Conservation (phyloP, 1,140 invertebrate genomes). For the Globodera ellingtonae region DNA sequence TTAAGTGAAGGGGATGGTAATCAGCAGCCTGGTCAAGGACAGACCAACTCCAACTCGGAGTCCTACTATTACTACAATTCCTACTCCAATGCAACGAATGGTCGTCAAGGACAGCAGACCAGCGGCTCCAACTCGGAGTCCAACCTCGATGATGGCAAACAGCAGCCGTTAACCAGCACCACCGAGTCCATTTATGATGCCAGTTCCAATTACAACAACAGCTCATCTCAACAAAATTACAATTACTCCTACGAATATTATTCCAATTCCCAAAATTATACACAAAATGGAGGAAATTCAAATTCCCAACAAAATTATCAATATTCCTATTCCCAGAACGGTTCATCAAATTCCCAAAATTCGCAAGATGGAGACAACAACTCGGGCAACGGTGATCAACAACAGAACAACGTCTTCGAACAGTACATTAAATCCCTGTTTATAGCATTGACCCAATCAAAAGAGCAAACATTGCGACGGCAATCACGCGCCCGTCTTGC, state of each 20-base stretch:
- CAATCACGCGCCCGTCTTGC: constrained; percentile 16
- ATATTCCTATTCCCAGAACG: too few relatives aligned
- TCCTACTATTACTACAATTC: too few relatives aligned
- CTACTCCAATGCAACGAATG: too few relatives aligned
- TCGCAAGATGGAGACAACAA: too few relatives aligned
- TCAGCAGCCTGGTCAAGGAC: not conserved
- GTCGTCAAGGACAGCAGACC: too few relatives aligned
- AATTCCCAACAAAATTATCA: not conserved
- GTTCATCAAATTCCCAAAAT: too few relatives aligned
- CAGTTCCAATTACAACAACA: too few relatives aligned
- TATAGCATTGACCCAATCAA: not conserved
- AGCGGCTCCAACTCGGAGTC: too few relatives aligned
- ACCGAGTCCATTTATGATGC: too few relatives aligned
- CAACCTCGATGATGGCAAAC: too few relatives aligned
- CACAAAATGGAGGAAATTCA: not conserved
- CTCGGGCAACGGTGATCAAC: not conserved
- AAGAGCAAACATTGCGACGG: not conserved
- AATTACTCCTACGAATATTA: not conserved
- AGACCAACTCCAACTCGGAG: not conserved
- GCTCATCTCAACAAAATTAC: not conserved
- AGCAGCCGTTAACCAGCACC: too few relatives aligned
- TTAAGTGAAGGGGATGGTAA: not conserved
- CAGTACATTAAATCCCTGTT: not conserved
- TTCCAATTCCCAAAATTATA: not conserved
- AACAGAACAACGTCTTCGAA: not conserved